A percentile compares a stretch with the other conserved stretches of the same genome.
phyloP scores from a whole-genome alignment of 2,888 invertebrate genomes.

The Leptothorax acervorum region DNA sequence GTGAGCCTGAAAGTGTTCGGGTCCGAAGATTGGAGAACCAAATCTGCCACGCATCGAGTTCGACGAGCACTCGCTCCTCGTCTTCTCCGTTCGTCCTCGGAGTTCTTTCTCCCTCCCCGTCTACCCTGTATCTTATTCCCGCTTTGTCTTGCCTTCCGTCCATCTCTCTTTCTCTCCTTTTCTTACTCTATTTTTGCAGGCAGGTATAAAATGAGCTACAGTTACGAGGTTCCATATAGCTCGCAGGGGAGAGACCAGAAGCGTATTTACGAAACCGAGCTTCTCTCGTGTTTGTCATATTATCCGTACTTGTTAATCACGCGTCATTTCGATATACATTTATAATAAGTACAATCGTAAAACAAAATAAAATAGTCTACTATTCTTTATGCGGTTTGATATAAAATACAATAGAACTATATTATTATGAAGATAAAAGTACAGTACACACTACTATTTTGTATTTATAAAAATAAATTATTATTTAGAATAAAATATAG shows the following conservation, averaged over 20 bases:
- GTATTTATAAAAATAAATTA: not conserved
- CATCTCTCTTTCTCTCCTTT: conserved; percentile 45
- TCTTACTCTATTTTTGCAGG: conserved; percentile 41
- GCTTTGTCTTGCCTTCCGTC: conserved; percentile 26
- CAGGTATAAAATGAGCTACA: conserved; percentile 83
- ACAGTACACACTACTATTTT: not conserved
- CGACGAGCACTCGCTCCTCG: conserved; percentile 69
- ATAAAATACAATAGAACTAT: not conserved
- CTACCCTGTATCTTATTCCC: conserved; percentile 24
- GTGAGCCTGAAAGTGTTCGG: conserved; percentile 63
- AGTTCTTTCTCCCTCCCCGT: conserved; percentile 25
- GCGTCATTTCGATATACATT: not conserved
- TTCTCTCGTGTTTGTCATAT: not conserved
- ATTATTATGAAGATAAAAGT: not conserved
- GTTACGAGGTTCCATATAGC: conserved; percentile 78
- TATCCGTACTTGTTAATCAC: conserved; percentile 12
- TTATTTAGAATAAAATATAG: not conserved
- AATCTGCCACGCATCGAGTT: conserved; percentile 84
- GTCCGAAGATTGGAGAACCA: conserved; percentile 82
- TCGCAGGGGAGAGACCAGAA: conserved; percentile 53
- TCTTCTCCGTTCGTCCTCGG: conserved; percentile 59
- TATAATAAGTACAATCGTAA: not conserved
- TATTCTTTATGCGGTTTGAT: not conserved
- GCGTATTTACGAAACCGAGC: conserved; percentile 28
- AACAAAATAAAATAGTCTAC: not conserved